phyloP scores from a whole-genome alignment of 2,797 vertebrate species.

The Loris lydekkerianus region DNA sequence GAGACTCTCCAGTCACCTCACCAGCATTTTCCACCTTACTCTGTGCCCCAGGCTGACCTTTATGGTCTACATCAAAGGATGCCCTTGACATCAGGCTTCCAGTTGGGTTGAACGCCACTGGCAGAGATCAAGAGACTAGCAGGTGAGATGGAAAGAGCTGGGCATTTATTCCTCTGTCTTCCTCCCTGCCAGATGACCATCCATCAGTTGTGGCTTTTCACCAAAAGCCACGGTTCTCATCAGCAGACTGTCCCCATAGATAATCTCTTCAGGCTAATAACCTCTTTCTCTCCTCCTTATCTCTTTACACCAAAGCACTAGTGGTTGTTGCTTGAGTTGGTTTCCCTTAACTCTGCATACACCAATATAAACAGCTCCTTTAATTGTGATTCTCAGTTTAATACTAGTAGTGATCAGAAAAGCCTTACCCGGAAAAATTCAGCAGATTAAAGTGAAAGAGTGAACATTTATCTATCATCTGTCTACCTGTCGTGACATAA shows the following conservation, averaged over 20 bases:
- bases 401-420: not conserved
- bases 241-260: not conserved
- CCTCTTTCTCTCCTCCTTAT: not conserved
- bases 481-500: not conserved
- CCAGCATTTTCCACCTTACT: not conserved
- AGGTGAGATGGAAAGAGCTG: not conserved
- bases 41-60: not conserved
- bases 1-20: not conserved
- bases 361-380: not conserved
- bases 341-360: not conserved
- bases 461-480: not conserved
- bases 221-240: constrained; percentile 16
- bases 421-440: not conserved
- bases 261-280: not conserved
- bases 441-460: constrained; percentile 4
- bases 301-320: not conserved
- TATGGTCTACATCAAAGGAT: constrained; percentile 28
- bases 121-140: not conserved
- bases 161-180: not conserved
- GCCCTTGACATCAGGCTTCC: constrained; percentile 4
- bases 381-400: not conserved
- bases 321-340: not conserved
- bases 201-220: constrained; percentile 26
- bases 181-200: constrained; percentile 15
- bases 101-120: not conserved